phyloP scores from a whole-genome alignment of 2,113 vertebrate genomes.

The Narcine bancroftii region DNA sequence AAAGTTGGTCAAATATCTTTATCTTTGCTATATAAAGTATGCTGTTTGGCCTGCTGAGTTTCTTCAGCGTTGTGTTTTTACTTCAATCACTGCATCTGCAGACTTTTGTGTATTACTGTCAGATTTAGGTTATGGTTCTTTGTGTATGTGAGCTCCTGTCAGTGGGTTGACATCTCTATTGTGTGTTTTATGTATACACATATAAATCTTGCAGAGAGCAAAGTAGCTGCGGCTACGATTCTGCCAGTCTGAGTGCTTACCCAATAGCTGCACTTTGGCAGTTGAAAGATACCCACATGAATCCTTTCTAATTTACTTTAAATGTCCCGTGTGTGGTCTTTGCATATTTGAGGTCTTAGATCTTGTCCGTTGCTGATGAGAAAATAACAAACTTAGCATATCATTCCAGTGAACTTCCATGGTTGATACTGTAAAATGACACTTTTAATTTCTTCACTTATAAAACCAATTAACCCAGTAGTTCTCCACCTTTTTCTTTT shows the following conservation, averaged over 20 bases:
- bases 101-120: too few species aligned
- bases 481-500: too few species aligned
- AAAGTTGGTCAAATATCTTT: too few species aligned
- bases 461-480: background rate
- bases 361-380: background rate
- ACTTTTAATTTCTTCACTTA: background rate
- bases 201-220: background rate
- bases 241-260: background rate
- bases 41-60: too few species aligned
- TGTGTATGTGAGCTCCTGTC: background rate
- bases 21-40: too few species aligned
- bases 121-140: background rate
- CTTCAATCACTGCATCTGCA: too few species aligned
- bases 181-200: background rate
- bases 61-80: too few species aligned
- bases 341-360: background rate
- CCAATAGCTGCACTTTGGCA: background rate
- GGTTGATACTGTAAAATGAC: background rate
- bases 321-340: conserved; percentile 10
- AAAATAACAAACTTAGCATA: background rate
- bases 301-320: conserved; percentile 16
- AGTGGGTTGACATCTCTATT: too few species aligned
- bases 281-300: background rate
- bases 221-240: background rate
- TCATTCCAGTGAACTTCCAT: background rate